These are phyloP conservation scores for Plebejus anna DNA, from an alignment of 2,888 invertebrate species.

Conservation along the genomic window DNA sequence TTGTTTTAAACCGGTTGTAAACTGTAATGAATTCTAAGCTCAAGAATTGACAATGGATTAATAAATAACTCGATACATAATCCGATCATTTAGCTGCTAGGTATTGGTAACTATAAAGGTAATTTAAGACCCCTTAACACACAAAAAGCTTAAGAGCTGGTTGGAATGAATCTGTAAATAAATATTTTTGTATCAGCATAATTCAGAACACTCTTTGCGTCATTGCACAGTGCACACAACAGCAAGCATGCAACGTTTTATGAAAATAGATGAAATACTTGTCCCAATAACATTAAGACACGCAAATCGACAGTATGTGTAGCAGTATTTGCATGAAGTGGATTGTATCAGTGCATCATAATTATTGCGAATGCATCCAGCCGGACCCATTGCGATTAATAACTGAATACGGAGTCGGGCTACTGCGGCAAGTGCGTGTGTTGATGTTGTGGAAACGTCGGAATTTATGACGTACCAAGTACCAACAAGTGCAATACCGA, in stretches of 20 bases:
- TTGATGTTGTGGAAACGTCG: constrained; percentile 15
- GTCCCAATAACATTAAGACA: constrained; percentile 17
- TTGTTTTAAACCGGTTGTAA: constrained; percentile 37
- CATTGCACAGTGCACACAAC: not conserved
- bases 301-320: constrained; percentile 20
- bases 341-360: constrained; percentile 28
- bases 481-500: constrained; percentile 26
- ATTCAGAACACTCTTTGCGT: not conserved
- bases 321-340: constrained; percentile 25
- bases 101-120: no score
- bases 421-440: not conserved
- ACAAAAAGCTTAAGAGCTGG: not conserved
- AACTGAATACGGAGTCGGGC: constrained; percentile 17
- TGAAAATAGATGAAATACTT: constrained; percentile 16
- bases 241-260: not conserved
- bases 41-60: constrained; percentile 33
- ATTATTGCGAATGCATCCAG: constrained; percentile 25
- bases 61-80: not conserved
- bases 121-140: not conserved
- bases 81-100: not conserved
- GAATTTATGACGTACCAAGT: constrained; percentile 20
- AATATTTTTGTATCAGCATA: not conserved
- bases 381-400: constrained; percentile 22
- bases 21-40: constrained; percentile 35
- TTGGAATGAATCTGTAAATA: not conserved